phyloP scores from a whole-genome alignment of 2,888 invertebrate species.

The Ischnus inquisitorius region DNA sequence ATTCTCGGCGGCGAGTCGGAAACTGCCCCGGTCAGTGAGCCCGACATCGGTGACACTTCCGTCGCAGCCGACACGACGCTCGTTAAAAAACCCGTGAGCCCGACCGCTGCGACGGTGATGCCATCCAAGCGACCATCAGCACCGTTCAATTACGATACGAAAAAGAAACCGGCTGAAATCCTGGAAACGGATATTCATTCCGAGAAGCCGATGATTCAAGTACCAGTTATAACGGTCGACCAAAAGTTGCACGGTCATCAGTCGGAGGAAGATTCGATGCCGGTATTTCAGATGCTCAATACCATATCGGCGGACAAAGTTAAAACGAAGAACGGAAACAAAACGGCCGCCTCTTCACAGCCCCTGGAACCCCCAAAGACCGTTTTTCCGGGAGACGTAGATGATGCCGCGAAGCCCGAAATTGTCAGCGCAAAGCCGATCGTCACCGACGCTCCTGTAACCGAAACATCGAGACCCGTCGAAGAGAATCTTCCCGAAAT shows the following conservation, averaged over 20 bases:
- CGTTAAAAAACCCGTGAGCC: slow-evolving; percentile 58
- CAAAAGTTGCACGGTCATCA: slow-evolving; percentile 74
- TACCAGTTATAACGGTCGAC: slow-evolving; percentile 82
- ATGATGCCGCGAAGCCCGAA: slow-evolving; percentile 27
- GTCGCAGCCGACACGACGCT: slow-evolving; percentile 57
- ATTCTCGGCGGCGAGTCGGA: slow-evolving; percentile 90
- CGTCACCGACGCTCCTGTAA: neutral
- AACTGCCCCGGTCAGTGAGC: slow-evolving; percentile 87
- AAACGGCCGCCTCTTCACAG: slow-evolving; percentile 7
- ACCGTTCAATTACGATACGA: slow-evolving; percentile 60
- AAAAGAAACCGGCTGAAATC: slow-evolving; percentile 49
- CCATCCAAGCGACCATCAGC: slow-evolving; percentile 49
- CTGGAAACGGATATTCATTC: slow-evolving; percentile 58
- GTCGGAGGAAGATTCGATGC: slow-evolving; percentile 72
- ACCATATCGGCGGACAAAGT: slow-evolving; percentile 76
- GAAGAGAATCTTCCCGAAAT: slow-evolving; percentile 48
- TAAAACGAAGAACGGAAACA: slow-evolving; percentile 38
- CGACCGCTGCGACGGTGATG: slow-evolving; percentile 15
- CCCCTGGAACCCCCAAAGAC: slow-evolving; percentile 2
- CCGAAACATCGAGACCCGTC: slow-evolving; percentile 8
- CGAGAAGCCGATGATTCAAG: slow-evolving; percentile 83
- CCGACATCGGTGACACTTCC: slow-evolving; percentile 58
- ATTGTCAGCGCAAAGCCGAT: slow-evolving; percentile 27
- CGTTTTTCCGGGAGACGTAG: neutral
- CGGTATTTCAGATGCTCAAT: slow-evolving; percentile 79